phyloP scores from a whole-genome alignment of 1,140 invertebrate species.

The Drosophila lacertosa region DNA sequence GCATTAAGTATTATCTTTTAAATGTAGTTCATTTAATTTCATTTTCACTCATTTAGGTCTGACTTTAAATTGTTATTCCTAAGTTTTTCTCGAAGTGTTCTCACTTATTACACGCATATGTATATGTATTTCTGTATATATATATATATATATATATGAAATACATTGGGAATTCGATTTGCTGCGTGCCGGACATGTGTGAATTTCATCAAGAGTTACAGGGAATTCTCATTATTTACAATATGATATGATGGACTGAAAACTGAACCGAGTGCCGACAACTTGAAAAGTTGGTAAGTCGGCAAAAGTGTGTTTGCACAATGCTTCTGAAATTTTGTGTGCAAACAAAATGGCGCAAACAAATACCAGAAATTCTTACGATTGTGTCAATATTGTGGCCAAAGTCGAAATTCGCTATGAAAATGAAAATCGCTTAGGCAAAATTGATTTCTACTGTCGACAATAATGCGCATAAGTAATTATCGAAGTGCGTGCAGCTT shows the following conservation, averaged over 20 bases:
- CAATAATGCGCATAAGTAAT: conserved; percentile 24
- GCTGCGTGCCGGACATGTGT: conserved; percentile 25
- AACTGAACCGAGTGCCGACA: conserved; percentile 4
- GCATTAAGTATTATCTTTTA: not conserved
- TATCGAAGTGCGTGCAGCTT: conserved; percentile 29
- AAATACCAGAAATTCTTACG: conserved; percentile 14
- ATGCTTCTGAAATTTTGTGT: conserved; percentile 40
- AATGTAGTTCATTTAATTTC: no score
- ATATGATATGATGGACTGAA: conserved; percentile 23
- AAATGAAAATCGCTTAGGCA: conserved; percentile 33
- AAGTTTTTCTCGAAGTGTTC: not conserved
- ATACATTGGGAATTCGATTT: conserved; percentile 57
- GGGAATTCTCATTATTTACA: conserved; percentile 55
- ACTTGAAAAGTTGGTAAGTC: conserved; percentile 54
- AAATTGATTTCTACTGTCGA: conserved; percentile 49
- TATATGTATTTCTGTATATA: conserved; percentile 14
- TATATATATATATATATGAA: conserved; percentile 12
- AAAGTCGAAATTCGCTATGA: conserved; percentile 34
- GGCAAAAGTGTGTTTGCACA: conserved; percentile 61
- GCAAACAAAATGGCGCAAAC: conserved; percentile 24
- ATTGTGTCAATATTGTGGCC: conserved; percentile 18
- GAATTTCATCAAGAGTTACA: conserved; percentile 42
- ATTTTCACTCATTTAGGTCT: not conserved
- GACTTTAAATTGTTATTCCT: not conserved
- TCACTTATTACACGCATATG: not conserved